Evolutionary conservation across 2,113 vertebrate species (phyloP), one percentile per base, ranked within the genome.

Genomic region (Semicossyphus pulcher): DNA sequence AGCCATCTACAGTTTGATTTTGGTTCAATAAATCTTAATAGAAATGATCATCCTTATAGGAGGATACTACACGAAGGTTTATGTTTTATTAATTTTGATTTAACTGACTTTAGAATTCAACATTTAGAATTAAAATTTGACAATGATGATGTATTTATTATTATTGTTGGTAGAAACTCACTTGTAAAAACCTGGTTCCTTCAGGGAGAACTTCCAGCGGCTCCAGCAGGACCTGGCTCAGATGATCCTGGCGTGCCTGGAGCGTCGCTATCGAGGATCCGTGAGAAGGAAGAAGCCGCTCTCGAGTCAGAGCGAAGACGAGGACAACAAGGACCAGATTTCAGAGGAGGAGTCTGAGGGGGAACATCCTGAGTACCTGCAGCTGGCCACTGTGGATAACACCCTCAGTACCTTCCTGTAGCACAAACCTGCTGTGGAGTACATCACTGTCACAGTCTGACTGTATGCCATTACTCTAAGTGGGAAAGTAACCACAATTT

Each of bases 181-280:
- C n/a, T n/a, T n/a, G n/a, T n/a, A 11, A 21, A 14, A 41, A 3
- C 14, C 23, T 28, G 42, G 10, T 34, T 48, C 15, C 6, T 57
- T 5, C 84, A 99, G 98, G 76, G 98, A 99, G 91, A 98, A 97
- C 87, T 94, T 97, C 87, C 95, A 98, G 89, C 93, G 94, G 34
- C 92, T 98, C 61, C 97, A 97, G 62, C 93, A 95, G 36, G 94
- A 99, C 42, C 95, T 98, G 71, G 95, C 95, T 32, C 89, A 97
- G 62, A 97, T 96, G 96, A 96, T 97, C 62, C 89, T 92, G 42
- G 78, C 11, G 2, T 95, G 92, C 69, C 92, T 98, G 80, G 93
- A 95, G 90, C 94, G 92, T 36, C 94, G 95, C 39, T 87, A 94
- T 69, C 88, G 67, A 0, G 73, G 91, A 1, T 94, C 86, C 0